Evolutionary conservation across 2,888 invertebrate genomes (phyloP).

Genomic region (Polydesmus complanatus): DNA sequence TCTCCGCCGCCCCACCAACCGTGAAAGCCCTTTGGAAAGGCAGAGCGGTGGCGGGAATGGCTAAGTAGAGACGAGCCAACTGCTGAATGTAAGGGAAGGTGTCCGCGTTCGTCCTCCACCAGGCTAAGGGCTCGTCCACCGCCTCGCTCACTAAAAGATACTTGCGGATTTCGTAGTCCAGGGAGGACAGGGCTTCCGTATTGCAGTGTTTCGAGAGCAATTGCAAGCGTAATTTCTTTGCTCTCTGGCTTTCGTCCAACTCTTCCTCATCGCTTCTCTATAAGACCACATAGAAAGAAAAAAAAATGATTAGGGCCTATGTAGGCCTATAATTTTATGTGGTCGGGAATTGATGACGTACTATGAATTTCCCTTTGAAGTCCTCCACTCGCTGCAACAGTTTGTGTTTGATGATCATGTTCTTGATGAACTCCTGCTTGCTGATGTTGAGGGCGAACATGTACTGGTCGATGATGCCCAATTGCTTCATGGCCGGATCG

Average conservation of each 20-base stretch:
- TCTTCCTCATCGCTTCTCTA: neutral
- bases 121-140: neutral
- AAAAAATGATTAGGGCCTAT: too few relatives aligned
- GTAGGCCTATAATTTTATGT: too few relatives aligned
- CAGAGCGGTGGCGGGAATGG: neutral
- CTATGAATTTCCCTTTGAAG: neutral
- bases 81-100: neutral
- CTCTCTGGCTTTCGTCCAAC: neutral
- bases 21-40: neutral
- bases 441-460: neutral
- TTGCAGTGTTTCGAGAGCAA: neutral
- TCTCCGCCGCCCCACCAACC: neutral
- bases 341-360: too few relatives aligned
- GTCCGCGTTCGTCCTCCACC: neutral
- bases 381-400: neutral
- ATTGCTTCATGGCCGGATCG: neutral
- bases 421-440: neutral
- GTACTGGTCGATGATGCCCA: neutral
- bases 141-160: neutral
- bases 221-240: neutral
- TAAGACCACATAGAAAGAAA: neutral
- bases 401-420: neutral
- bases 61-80: neutral
- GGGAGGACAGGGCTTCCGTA: neutral
- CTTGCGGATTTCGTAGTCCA: neutral